These are phyloP conservation scores for Bos javanicus DNA, from an alignment of 2,113 vertebrate species.

Conservation along the genomic window DNA sequence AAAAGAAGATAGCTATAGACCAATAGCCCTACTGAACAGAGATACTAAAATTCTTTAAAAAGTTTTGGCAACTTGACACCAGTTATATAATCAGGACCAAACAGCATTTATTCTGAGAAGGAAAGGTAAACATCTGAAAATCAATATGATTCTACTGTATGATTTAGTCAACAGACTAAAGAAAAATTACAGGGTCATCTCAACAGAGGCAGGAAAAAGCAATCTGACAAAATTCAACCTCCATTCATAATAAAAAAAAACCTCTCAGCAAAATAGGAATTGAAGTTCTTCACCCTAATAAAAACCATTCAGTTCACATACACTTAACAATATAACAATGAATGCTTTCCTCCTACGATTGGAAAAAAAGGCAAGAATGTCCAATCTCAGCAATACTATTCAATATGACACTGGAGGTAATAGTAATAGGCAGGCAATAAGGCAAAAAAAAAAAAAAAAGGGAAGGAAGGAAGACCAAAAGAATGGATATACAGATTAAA, in stretches of 20 bases:
- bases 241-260: neutral
- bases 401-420: neutral
- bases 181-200: neutral
- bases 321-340: neutral
- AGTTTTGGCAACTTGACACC: constrained; percentile 8
- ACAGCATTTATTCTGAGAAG: neutral
- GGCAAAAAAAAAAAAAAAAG: neutral
- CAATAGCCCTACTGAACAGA: neutral
- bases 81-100: neutral
- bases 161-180: neutral
- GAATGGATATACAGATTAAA: neutral
- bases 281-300: neutral
- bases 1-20: neutral
- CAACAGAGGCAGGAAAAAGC: neutral
- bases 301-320: neutral
- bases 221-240: constrained; percentile 11
- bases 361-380: neutral
- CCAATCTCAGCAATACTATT: neutral
- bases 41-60: neutral
- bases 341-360: neutral
- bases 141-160: neutral
- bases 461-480: neutral
- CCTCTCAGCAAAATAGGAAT: neutral
- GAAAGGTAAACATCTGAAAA: neutral
- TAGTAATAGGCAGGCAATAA: neutral